These are phyloP conservation scores for Acanthiza pusilla DNA, from an alignment of 2,797 vertebrate genomes.

Conservation along the genomic window DNA sequence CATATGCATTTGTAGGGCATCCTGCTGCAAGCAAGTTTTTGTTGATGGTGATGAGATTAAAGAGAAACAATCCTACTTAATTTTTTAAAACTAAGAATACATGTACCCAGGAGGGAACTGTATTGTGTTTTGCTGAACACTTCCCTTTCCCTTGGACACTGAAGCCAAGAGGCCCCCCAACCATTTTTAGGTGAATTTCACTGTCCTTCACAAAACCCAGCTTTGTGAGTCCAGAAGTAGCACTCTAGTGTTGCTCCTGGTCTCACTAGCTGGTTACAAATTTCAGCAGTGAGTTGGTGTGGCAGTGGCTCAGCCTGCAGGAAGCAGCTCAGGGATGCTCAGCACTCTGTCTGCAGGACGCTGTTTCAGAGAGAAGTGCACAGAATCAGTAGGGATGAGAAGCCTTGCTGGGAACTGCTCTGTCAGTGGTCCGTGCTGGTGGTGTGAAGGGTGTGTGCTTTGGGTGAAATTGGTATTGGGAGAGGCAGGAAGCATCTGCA, in stretches of 20 bases:
- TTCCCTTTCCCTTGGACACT: not conserved
- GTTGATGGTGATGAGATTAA: not conserved
- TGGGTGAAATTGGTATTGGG: not conserved
- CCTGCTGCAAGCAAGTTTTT: not conserved
- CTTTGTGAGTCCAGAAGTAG: not conserved
- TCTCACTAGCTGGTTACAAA: not conserved
- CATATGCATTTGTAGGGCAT: not conserved
- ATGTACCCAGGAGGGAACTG: not conserved
- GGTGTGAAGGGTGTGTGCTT: not conserved
- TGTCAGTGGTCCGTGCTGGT: accelerated
- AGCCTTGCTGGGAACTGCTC: not conserved
- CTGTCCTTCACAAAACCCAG: not conserved
- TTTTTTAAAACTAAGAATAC: not conserved
- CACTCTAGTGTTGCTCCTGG: not conserved
- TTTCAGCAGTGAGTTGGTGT: not conserved
- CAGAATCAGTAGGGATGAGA: not conserved
- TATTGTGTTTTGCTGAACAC: not conserved
- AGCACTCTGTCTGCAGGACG: not conserved
- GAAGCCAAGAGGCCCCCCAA: not conserved
- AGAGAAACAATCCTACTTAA: not conserved
- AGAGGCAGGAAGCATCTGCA: not conserved
- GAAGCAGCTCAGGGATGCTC: not conserved
- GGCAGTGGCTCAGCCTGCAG: not conserved
- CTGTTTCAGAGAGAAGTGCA: not conserved
- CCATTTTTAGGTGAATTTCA: not conserved